Evolutionary conservation across 1,140 invertebrate species (phyloP), one percentile per base, ranked within the genome.

Genomic region (Oscheius sp.): DNA sequence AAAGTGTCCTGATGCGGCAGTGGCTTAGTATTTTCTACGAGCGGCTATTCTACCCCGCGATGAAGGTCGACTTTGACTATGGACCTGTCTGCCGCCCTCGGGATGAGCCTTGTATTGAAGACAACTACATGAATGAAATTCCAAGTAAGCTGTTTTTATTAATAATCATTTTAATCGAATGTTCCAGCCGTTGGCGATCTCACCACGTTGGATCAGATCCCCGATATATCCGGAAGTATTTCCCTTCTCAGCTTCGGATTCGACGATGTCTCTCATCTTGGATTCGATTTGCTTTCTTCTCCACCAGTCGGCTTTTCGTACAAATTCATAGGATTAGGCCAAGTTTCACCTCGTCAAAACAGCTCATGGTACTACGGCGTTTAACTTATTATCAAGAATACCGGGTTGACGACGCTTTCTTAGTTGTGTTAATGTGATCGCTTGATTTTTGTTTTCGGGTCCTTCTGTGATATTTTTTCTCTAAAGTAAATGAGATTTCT

Each of bases 21-120:
- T 77, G 82, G 80, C 63, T 78, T 49, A 58, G 66, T 42, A 52
- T 73, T 28, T 68, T 81, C 38, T 82, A 81, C 58, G 58, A 74
- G 10, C 76, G 77, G 23, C 77, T 82, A 35, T 55, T 81, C 2
- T 81, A 80, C 61, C 63, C 67, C 7, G 73, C 64, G 58, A 28
- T 52, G 34, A 69, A 72, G 2, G 64, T 81, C 45, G n/a, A 34
- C 4, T 82, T 77, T 55, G 36, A 71, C 26, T 73, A 61, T 13
- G 78, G 77, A 13, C 80, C 80, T 3, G 65, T 82, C 55, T 81
- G 79, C 36, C 58, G 68, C 20, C 45, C 35, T 1, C 63, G 63
- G 26, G 79, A 81, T 29, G 34, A 36, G 1, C 76, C 76, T 28
- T 32, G 61, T 32, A 74, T 77, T 38, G 75, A 78, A 20, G 75